phyloP scores from a whole-genome alignment of 2,888 invertebrate species.

The Andrena hattorfiana region DNA sequence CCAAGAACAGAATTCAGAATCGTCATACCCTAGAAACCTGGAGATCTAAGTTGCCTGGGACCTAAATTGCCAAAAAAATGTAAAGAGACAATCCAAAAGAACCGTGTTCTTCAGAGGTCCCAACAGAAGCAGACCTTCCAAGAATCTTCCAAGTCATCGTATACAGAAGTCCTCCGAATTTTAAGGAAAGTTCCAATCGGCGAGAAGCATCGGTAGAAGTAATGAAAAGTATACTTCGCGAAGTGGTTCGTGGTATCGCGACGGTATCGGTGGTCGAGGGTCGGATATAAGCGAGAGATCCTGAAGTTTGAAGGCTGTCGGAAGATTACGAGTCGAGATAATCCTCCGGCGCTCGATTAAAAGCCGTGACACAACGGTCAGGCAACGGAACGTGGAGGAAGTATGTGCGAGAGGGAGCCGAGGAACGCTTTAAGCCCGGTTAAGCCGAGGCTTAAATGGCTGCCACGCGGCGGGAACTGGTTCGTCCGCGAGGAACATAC shows the following conservation, averaged over 20 bases:
- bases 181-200: background rate
- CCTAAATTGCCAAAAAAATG: too few relatives aligned
- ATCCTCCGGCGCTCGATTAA: conserved; percentile 68
- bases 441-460: conserved; percentile 65
- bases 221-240: background rate
- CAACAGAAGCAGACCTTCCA: background rate
- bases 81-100: too few relatives aligned
- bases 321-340: conserved; percentile 62
- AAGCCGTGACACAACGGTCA: conserved; percentile 58
- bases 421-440: conserved; percentile 62
- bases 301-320: conserved; percentile 35
- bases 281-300: conserved; percentile 39
- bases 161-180: background rate
- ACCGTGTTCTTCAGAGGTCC: too few relatives aligned
- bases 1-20: too few relatives aligned
- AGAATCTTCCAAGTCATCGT: background rate
- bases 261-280: background rate
- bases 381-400: conserved; percentile 61
- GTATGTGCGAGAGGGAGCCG: conserved; percentile 43
- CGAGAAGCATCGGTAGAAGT: background rate
- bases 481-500: conserved; percentile 27
- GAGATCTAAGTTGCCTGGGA: too few relatives aligned
- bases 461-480: conserved; percentile 53
- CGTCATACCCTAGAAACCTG: too few relatives aligned
- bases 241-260: background rate